Evolutionary conservation across 2,797 vertebrate genomes (phyloP).

Genomic region (Pangasius macronema): DNA sequence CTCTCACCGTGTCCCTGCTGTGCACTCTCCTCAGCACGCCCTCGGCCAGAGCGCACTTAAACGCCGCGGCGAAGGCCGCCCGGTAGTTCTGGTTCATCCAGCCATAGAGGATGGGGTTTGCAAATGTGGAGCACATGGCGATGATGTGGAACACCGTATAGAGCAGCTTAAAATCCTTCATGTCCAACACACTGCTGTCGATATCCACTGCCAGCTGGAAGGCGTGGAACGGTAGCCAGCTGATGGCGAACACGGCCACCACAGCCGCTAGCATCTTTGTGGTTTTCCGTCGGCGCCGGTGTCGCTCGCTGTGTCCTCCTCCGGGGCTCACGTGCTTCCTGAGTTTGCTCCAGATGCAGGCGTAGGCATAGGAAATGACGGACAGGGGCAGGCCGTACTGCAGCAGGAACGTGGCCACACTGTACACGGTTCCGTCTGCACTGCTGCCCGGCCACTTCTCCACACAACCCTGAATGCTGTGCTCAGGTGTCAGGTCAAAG

Average conservation of each 20-base stretch:
- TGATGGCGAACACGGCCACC: conserved; percentile 90
- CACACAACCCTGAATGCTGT: conserved; percentile 85
- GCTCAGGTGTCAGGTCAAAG: conserved; percentile 79
- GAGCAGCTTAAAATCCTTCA: conserved; percentile 92
- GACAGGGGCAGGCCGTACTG: conserved; percentile 87
- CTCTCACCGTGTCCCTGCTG: conserved; percentile 48
- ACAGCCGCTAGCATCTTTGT: conserved; percentile 94
- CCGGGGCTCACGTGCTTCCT: conserved; percentile 79
- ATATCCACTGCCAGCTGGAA: conserved; percentile 94
- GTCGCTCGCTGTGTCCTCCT: conserved; percentile 68
- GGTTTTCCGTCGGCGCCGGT: conserved; percentile 84
- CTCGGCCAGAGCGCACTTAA: conserved; percentile 74
- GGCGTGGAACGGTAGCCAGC: conserved; percentile 92
- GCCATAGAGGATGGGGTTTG: conserved; percentile 93
- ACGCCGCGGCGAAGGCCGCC: conserved; percentile 85
- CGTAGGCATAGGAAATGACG: conserved; percentile 87
- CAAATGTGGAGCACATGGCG: conserved; percentile 94
- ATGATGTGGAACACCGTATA: conserved; percentile 91
- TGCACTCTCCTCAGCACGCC: conserved; percentile 28
- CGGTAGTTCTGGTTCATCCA: conserved; percentile 98
- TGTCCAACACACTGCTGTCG: conserved; percentile 80
- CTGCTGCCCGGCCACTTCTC: conserved; percentile 89
- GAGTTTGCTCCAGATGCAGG: conserved; percentile 89
- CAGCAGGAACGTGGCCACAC: conserved; percentile 84
- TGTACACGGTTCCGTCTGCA: conserved; percentile 85